Evolutionary conservation across 2,888 invertebrate species (phyloP).

Genomic region (Nemotelus nigrinus): DNA sequence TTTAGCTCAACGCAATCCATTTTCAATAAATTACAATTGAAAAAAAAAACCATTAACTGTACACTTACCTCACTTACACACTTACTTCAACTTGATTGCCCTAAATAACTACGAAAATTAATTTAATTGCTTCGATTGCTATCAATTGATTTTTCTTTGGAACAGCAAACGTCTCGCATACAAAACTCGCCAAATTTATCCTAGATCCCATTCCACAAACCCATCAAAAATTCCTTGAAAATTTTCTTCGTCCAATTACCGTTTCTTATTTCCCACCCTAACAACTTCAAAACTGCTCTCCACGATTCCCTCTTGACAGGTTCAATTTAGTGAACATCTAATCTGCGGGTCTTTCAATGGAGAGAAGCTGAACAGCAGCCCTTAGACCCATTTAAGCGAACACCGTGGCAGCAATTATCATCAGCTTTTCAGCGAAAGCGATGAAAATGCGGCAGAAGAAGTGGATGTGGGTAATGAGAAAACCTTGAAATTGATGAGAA

Average conservation of each 20-base stretch:
- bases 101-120: constrained; percentile 6
- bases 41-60: no score
- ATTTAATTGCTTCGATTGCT: constrained; percentile 32
- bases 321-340: constrained; percentile 35
- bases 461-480: constrained; percentile 33
- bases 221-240: neutral
- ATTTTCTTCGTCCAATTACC: neutral
- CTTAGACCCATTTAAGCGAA: constrained; percentile 38
- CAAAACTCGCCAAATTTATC: no score
- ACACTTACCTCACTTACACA: neutral
- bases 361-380: neutral
- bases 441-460: constrained; percentile 5
- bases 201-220: neutral
- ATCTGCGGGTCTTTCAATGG: neutral
- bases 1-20: no score
- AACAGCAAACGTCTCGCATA: neutral
- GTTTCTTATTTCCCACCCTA: neutral
- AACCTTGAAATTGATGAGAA: constrained; percentile 37
- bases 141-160: constrained; percentile 21
- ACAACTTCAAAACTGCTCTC: neutral
- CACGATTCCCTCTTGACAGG: neutral
- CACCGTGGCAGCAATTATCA: constrained; percentile 36
- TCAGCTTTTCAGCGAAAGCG: constrained; percentile 7
- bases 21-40: no score
- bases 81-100: neutral